phyloP scores from a whole-genome alignment of 2,113 vertebrate species.

The Tamias sibiricus region DNA sequence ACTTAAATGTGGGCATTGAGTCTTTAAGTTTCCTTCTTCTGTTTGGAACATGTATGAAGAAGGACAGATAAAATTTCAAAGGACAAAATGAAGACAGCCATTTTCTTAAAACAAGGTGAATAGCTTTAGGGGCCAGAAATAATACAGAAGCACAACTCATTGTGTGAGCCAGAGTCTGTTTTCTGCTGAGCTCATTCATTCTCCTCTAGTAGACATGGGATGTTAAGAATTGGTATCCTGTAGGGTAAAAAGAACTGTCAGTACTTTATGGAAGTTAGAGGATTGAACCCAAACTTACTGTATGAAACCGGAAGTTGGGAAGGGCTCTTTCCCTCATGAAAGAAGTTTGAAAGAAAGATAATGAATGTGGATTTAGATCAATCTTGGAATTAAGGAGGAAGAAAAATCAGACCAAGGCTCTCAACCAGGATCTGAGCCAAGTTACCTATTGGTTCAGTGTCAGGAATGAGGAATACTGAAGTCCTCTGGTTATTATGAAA shows the following conservation, averaged over 20 bases:
- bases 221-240: background rate
- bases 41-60: slow-evolving; percentile 65
- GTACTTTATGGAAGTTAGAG: background rate
- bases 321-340: background rate
- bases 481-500: background rate
- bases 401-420: background rate
- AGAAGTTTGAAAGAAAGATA: slow-evolving; percentile 10
- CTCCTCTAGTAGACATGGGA: background rate
- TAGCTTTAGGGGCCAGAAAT: slow-evolving; percentile 55
- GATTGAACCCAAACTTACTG: background rate
- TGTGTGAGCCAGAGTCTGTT: background rate
- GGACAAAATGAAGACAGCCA: slow-evolving; percentile 68
- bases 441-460: background rate
- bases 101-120: slow-evolving; percentile 71
- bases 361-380: background rate
- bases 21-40: slow-evolving; percentile 67
- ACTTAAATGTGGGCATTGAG: slow-evolving; percentile 48
- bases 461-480: background rate
- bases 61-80: slow-evolving; percentile 69
- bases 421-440: background rate
- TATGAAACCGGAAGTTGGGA: background rate
- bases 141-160: slow-evolving; percentile 22
- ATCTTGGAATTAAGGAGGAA: background rate
- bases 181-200: slow-evolving; percentile 12
- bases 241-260: background rate